These are phyloP conservation scores for Thalassaphorura encarpata DNA, from an alignment of 1,140 invertebrate genomes.

Conservation along the genomic window DNA sequence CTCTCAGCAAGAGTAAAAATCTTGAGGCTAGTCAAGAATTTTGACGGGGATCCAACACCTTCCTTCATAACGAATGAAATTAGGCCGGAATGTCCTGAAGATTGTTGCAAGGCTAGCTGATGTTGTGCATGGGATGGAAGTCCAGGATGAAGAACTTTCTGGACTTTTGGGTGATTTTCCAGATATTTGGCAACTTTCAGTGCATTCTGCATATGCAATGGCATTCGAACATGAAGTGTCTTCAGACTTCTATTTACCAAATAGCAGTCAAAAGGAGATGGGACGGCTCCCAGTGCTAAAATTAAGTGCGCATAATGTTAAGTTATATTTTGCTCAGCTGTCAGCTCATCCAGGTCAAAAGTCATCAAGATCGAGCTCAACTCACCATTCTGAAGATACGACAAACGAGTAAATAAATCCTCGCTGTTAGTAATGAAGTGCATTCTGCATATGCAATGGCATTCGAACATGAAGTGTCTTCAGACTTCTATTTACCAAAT, in stretches of 20 bases:
- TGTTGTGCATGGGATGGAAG: slow-evolving; percentile 87
- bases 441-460: slow-evolving; percentile 74
- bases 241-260: slow-evolving; percentile 89
- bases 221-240: slow-evolving; percentile 85
- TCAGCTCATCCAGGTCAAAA: too few relatives aligned
- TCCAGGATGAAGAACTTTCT: slow-evolving; percentile 74
- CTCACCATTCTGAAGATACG: too few relatives aligned
- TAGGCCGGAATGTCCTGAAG: slow-evolving; percentile 84
- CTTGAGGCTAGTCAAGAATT: slow-evolving; percentile 67
- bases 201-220: slow-evolving; percentile 69
- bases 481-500: slow-evolving; percentile 81
- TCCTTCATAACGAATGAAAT: slow-evolving; percentile 80
- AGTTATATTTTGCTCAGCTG: too few relatives aligned
- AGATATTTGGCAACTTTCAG: slow-evolving; percentile 68
- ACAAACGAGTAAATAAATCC: too few relatives aligned
- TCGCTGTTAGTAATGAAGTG: too few relatives aligned
- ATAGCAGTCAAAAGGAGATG: slow-evolving; percentile 93
- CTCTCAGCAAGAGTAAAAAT: slow-evolving; percentile 87
- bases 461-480: slow-evolving; percentile 90
- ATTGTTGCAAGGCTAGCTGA: slow-evolving; percentile 69
- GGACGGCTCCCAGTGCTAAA: slow-evolving; percentile 76
- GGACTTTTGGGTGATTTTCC: slow-evolving; percentile 63
- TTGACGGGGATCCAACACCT: slow-evolving; percentile 58
- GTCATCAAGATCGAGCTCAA: neutral
- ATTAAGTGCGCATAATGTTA: slow-evolving; percentile 33